These are phyloP conservation scores for Apus apus DNA, from an alignment of 2,113 vertebrate genomes.

Conservation along the genomic window DNA sequence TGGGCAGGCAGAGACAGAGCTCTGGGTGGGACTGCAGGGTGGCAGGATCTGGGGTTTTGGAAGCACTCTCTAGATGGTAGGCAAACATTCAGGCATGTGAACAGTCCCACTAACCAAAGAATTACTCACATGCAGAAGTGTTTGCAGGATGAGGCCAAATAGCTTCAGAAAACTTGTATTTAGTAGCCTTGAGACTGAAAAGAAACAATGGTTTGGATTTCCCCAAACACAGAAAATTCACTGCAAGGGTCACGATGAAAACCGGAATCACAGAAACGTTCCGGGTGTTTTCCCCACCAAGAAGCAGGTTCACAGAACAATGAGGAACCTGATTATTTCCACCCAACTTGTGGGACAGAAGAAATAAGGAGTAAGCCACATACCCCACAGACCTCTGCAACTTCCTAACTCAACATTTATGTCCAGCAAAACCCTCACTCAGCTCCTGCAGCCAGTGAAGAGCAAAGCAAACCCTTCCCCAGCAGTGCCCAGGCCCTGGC, in stretches of 20 bases:
- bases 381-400: accelerated
- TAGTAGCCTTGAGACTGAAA: neutral
- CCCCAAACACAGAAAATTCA: neutral
- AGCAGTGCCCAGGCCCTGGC: neutral
- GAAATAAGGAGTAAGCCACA: neutral
- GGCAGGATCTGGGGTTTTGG: neutral
- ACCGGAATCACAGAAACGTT: neutral
- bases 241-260: neutral
- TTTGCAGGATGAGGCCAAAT: neutral
- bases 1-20: neutral
- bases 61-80: neutral
- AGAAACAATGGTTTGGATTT: neutral
- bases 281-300: neutral
- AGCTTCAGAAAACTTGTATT: neutral
- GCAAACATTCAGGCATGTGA: neutral
- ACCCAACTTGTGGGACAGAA: neutral
- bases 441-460: neutral
- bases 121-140: neutral
- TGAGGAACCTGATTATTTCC: neutral
- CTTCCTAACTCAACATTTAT: neutral
- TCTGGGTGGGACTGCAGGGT: neutral
- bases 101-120: neutral
- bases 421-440: neutral
- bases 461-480: neutral
- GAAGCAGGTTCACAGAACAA: neutral